Evolutionary conservation across 2,113 vertebrate genomes (phyloP).

Genomic region (Oostethus manadensis): DNA sequence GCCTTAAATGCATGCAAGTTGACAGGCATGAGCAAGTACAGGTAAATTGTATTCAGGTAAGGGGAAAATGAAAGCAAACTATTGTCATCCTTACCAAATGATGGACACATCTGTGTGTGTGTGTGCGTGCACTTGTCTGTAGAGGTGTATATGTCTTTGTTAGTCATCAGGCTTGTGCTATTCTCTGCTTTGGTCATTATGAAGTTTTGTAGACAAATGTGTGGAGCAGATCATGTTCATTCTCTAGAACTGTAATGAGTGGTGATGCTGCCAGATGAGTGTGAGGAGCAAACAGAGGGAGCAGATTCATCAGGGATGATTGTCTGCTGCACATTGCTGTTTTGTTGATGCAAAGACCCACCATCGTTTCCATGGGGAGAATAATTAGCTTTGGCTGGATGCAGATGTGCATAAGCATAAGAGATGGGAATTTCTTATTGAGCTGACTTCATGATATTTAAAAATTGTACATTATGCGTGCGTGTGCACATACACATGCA

Average conservation of each 20-base stretch:
- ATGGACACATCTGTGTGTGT: background rate
- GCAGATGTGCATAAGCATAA: slow-evolving; percentile 58
- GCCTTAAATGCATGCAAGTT: no score
- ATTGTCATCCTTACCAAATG: background rate
- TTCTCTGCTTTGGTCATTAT: slow-evolving; percentile 50
- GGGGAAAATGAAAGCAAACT: background rate
- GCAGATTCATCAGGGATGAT: slow-evolving; percentile 71
- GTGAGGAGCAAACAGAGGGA: slow-evolving; percentile 62
- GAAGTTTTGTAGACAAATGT: slow-evolving; percentile 50
- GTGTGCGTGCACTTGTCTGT: slow-evolving; percentile 12
- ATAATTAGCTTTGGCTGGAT: slow-evolving; percentile 69
- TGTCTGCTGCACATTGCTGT: slow-evolving; percentile 64
- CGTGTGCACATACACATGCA: slow-evolving; percentile 20
- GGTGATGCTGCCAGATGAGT: slow-evolving; percentile 59
- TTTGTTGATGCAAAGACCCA: slow-evolving; percentile 64
- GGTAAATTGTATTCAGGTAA: no score
- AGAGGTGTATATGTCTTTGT: background rate
- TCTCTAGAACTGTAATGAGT: slow-evolving; percentile 59
- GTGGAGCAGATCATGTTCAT: slow-evolving; percentile 49
- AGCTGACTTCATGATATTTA: slow-evolving; percentile 54
- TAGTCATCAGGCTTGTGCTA: slow-evolving; percentile 19
- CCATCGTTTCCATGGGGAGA: slow-evolving; percentile 68
- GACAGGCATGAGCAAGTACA: no score
- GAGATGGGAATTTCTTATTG: slow-evolving; percentile 56
- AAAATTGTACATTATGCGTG: slow-evolving; percentile 26